Conservation (phyloP, 1,140 invertebrate genomes). For the Aphaenogaster ashmeadi region DNA sequence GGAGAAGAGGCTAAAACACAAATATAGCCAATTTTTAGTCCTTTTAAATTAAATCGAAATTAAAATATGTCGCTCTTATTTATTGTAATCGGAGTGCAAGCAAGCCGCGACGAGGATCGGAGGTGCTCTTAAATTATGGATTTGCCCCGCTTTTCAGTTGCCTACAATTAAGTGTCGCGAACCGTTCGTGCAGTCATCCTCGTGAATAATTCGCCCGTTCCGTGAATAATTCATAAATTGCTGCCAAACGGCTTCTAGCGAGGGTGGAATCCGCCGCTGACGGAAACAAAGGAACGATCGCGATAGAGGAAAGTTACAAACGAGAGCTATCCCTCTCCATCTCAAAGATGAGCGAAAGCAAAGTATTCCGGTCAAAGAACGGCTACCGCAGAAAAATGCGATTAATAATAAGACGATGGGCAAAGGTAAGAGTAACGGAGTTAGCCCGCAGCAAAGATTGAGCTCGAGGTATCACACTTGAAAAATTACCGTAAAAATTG, state of each 20-base stretch:
- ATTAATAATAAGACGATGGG: conserved; percentile 47
- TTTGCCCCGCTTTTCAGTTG: conserved; percentile 32
- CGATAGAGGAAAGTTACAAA: conserved; percentile 46
- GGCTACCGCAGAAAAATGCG: conserved; percentile 44
- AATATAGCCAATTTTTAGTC: conserved; percentile 48
- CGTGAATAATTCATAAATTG: conserved; percentile 74
- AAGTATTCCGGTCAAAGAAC: conserved; percentile 36
- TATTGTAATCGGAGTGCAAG: background rate
- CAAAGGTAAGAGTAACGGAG: conserved; percentile 6
- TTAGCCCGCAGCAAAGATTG: background rate
- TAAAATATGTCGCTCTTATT: conserved; percentile 30
- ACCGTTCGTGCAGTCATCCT: conserved; percentile 28
- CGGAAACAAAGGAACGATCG: conserved; percentile 40
- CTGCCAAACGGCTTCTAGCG: conserved; percentile 30
- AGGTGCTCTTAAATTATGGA: conserved; percentile 52
- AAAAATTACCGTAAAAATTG: conserved; percentile 19
- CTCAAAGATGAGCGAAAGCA: conserved; percentile 10
- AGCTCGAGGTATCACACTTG: background rate
- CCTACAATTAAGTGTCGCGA: conserved; percentile 57
- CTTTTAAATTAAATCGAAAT: background rate
- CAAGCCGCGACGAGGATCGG: background rate
- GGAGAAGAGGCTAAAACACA: conserved; percentile 90
- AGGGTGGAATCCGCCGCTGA: background rate
- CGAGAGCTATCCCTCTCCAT: conserved; percentile 18
- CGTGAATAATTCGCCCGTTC: conserved; percentile 63